Percentiles rank a stretch among this genome's conserved stretches.
These are phyloP conservation scores for Ashinkailepas kermadecensis DNA, from an alignment of 2,888 invertebrate genomes.

Conservation along the genomic window DNA sequence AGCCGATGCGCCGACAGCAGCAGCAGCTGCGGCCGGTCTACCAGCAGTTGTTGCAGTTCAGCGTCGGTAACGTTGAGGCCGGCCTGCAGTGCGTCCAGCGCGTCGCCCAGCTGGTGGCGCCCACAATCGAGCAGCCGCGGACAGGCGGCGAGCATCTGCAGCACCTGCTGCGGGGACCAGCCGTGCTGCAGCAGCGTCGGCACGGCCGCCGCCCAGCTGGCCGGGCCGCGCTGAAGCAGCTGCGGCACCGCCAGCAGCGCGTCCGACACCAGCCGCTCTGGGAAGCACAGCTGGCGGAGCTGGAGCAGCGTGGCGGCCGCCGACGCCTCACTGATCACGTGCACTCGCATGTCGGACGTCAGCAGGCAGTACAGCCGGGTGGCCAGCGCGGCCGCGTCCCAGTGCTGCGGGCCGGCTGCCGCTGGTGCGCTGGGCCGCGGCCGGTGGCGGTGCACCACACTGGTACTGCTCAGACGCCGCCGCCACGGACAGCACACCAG, in stretches of 20 bases:
- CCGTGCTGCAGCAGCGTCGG: neutral
- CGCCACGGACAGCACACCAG: no score
- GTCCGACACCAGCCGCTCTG: neutral
- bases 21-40: neutral
- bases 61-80: neutral
- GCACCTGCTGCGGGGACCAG: neutral
- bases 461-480: neutral
- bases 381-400: constrained; percentile 4
- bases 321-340: neutral
- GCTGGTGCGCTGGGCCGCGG: neutral
- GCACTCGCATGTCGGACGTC: neutral
- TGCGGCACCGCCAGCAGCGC: neutral
- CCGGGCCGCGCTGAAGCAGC: constrained; percentile 11
- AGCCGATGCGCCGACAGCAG: neutral
- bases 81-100: neutral
- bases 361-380: neutral
- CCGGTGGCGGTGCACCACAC: neutral
- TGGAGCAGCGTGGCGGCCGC: neutral
- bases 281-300: neutral
- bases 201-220: neutral
- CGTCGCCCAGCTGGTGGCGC: neutral
- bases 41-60: neutral
- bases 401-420: neutral
- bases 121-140: neutral
- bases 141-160: neutral